Evolutionary conservation across 2,113 vertebrate genomes (phyloP).

Genomic region (Terrapene triunguis): DNA sequence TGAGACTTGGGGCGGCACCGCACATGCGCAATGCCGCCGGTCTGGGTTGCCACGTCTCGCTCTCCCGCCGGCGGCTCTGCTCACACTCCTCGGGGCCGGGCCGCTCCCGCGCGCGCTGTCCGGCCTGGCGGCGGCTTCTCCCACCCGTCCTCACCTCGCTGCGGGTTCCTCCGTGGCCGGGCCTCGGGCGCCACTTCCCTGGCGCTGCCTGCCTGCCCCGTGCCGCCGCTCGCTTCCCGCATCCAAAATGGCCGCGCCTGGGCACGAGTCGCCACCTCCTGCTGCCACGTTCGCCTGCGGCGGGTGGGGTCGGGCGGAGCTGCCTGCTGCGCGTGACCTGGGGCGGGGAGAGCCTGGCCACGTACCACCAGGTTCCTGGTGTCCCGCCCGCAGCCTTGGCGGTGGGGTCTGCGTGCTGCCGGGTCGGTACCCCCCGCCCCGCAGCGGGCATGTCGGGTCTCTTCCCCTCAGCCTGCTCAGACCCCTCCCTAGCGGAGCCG

Average conservation of each 20-base stretch:
- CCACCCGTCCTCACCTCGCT: neutral
- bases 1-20: neutral
- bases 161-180: fast-evolving
- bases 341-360: too few relatives aligned
- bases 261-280: fast-evolving
- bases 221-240: neutral
- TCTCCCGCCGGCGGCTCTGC: fast-evolving
- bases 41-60: neutral
- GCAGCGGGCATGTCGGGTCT: too few relatives aligned
- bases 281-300: neutral
- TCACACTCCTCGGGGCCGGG: neutral
- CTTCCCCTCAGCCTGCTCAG: too few relatives aligned
- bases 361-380: neutral
- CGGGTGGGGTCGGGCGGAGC: neutral
- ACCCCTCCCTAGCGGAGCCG: too few relatives aligned
- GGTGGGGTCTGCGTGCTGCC: too few relatives aligned
- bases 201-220: neutral
- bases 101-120: neutral
- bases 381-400: too few relatives aligned
- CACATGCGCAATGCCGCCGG: neutral
- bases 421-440: too few relatives aligned
- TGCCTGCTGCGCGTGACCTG: neutral
- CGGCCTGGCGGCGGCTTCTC: fast-evolving
- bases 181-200: fast-evolving
- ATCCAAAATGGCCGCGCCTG: neutral